These are phyloP conservation scores for Nibea coibor DNA, from an alignment of 2,113 vertebrate genomes.

Conservation along the genomic window DNA sequence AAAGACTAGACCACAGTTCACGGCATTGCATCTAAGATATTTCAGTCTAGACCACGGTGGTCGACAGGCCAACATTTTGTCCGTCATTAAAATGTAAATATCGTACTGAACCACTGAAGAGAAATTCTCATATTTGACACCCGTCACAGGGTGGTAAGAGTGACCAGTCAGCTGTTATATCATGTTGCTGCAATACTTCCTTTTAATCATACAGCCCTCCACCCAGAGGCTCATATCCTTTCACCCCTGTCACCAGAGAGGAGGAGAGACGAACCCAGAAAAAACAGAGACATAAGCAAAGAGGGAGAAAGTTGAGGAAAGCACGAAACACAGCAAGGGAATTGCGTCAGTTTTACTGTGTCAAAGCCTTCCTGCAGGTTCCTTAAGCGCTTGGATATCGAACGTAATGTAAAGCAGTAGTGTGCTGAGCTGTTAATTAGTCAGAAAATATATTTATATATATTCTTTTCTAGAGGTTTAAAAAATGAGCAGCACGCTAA, in stretches of 20 bases:
- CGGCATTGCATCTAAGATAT: background rate
- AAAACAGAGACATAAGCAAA: background rate
- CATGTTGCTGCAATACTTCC: constrained; percentile 10
- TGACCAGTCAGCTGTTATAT: background rate
- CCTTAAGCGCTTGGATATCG: background rate
- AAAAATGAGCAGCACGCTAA: background rate
- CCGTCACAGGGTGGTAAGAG: background rate
- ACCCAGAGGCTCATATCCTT: background rate
- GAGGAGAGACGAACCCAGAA: background rate
- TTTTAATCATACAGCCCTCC: background rate
- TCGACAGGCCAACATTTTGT: background rate
- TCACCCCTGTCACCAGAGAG: background rate
- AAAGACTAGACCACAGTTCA: background rate
- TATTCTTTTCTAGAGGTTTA: constrained; percentile 6
- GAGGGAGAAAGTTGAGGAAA: constrained; percentile 3
- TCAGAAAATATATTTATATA: background rate
- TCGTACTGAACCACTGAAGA: background rate
- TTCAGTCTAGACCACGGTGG: background rate
- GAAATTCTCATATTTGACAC: background rate
- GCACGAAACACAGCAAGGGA: background rate
- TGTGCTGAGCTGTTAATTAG: background rate
- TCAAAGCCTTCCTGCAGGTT: constrained; percentile 15
- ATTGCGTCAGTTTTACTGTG: background rate
- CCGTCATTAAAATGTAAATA: background rate
- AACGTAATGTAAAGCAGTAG: background rate